Percentiles rank a stretch among this genome's conserved stretches.
These are phyloP conservation scores for Drosophila grimshawi DNA, from an alignment of 1,140 invertebrate species.

Conservation along the genomic window DNA sequence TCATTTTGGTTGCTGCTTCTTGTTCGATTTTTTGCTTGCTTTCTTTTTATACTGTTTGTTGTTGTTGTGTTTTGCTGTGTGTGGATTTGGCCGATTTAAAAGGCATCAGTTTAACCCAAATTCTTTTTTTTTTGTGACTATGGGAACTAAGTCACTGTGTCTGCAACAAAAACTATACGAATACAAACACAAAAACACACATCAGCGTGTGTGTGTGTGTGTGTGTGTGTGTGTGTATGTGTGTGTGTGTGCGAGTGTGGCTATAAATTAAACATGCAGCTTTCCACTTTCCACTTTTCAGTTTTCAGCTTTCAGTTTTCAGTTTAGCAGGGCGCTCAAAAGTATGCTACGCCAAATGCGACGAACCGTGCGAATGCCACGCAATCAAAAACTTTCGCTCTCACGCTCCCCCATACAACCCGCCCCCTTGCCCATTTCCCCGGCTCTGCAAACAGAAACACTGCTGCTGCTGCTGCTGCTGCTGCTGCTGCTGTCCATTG, in stretches of 20 bases:
- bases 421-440: no score
- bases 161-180: constrained; percentile 46
- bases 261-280: constrained; percentile 77
- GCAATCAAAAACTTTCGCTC: constrained; percentile 59
- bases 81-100: constrained; percentile 32
- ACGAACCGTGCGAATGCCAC: constrained; percentile 76
- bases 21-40: constrained; percentile 6
- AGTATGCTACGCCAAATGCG: constrained; percentile 65
- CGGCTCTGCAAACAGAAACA: no score
- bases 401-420: constrained; percentile 2
- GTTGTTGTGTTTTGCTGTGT: constrained; percentile 37
- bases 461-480: neutral
- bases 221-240: constrained; percentile 28
- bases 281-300: constrained; percentile 3
- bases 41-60: constrained; percentile 12
- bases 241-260: constrained; percentile 29
- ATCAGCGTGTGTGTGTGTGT: constrained; percentile 9
- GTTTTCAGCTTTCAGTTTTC: constrained; percentile 14
- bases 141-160: constrained; percentile 78
- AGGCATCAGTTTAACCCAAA: constrained; percentile 68
- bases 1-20: constrained; percentile 1
- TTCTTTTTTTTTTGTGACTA: constrained; percentile 33
- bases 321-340: constrained; percentile 40
- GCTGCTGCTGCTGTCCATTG: constrained; percentile 38
- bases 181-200: constrained; percentile 30